Percentiles rank a stretch among this genome's conserved stretches.
phyloP scores from a whole-genome alignment of 2,113 vertebrate genomes.

The Rhea americana region DNA sequence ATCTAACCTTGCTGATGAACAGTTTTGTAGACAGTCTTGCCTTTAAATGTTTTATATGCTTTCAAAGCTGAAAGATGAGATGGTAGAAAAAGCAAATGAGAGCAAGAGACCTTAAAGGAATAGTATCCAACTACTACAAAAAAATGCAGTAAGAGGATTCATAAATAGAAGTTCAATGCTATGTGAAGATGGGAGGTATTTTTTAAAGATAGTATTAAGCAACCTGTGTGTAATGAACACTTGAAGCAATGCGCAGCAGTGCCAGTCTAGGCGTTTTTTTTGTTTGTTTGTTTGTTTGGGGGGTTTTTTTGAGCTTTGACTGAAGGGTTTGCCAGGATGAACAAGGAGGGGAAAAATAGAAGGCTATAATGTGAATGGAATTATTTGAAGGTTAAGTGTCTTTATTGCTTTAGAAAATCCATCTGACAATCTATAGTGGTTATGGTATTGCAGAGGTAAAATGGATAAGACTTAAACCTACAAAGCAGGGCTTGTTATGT shows the following conservation, averaged over 20 bases:
- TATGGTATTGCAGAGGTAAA: background rate
- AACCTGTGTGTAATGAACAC: background rate
- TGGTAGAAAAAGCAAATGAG: background rate
- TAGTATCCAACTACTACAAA: background rate
- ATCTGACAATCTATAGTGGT: background rate
- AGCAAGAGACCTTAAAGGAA: background rate
- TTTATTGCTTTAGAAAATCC: background rate
- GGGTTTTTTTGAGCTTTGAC: background rate
- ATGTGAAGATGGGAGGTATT: background rate
- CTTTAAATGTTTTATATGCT: background rate
- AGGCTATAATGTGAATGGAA: background rate
- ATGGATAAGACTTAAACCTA: background rate
- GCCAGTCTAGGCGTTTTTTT: background rate
- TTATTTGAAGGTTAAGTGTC: background rate
- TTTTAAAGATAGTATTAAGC: background rate
- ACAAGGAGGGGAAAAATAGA: background rate
- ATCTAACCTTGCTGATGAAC: background rate
- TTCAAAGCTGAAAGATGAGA: background rate
- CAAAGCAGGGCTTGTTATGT: background rate
- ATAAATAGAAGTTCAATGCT: background rate
- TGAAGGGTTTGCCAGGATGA: background rate
- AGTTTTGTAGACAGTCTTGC: rapidly evolving
- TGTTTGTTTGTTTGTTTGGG: background rate
- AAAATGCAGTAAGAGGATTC: background rate
- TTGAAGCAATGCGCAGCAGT: too few species aligned